Base-by-base conservation (phyloP, 2,888 invertebrate species). In the Liodrosophila aerea region DNA sequence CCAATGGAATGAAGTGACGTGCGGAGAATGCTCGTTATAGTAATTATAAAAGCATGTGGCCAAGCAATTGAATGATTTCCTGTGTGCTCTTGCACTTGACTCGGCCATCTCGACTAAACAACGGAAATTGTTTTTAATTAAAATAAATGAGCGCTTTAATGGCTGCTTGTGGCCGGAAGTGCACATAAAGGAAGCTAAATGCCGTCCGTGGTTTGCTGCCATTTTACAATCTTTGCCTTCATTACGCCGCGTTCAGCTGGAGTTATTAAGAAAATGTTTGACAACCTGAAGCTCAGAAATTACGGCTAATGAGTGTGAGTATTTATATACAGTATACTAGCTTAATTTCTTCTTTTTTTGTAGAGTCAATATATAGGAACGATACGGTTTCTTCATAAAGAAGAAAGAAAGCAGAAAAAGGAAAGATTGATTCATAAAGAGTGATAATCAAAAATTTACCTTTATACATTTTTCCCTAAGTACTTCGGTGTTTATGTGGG, bases 121-220 rank as follows among this genome's bases (percentile, higher is more conserved):
- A 62, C 78, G 76, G 76, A 70, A 84, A 73, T 76, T 56, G 73
- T 66, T 81, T 73, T 76, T 76, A 84, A 78, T 78, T 84, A 84
- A 78, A 80, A 73, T 67, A 65, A 76, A 81, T 65, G 65, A 60
- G 67, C 64, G 29, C 27, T 72, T 66, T 64, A 59, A 80, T 62
- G 60, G 44, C 46, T 41, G 16, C 40, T 72, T 60, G 22, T 53
- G 73, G 51, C 51, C 30, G 59, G 73, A 76, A 72, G 45, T 61
- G 73, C 58, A 52, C 49, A 60, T 56, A 68, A 69, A 43, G 2
- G 22, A 22, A 22, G 22, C 22, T 22, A 22, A 22, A 22, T 22
- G 22, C 22, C 22, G 5, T 5, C 22, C 22, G 5, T 5, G 22
- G 22, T 22, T 22, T 22, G 22, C 22, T 22, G 30, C 9, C 9